phyloP scores from a whole-genome alignment of 2,888 invertebrate species.

The Xestia c-nigrum region DNA sequence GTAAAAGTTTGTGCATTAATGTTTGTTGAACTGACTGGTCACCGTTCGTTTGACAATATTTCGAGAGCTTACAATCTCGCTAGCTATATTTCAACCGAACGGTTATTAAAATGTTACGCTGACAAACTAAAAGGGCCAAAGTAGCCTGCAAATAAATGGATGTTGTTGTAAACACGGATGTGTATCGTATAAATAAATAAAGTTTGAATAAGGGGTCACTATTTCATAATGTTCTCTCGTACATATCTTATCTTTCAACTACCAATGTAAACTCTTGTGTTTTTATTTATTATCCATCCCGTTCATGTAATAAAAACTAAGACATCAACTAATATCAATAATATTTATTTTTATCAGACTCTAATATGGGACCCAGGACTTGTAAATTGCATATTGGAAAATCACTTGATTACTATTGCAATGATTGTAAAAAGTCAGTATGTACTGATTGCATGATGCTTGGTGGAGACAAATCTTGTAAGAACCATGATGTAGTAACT shows the following conservation, averaged over 20 bases:
- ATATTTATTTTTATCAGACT: conserved; percentile 66
- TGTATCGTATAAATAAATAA: neutral
- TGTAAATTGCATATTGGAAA: conserved; percentile 82
- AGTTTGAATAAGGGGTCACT: neutral
- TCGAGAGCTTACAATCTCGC: too few species aligned
- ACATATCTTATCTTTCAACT: neutral
- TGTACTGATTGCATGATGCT: conserved; percentile 87
- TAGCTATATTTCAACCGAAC: too few species aligned
- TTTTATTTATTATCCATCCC: neutral
- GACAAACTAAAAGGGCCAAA: too few species aligned
- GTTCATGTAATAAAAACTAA: neutral
- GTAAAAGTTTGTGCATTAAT: too few species aligned
- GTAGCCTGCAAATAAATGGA: too few species aligned
- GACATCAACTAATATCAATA: neutral
- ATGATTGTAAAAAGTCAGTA: conserved; percentile 80
- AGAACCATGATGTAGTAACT: conserved; percentile 83
- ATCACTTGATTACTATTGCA: conserved; percentile 83
- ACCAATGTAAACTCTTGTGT: neutral
- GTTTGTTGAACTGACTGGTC: too few species aligned
- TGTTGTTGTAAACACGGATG: neutral
- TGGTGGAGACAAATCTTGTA: conserved; percentile 85
- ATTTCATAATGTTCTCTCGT: neutral
- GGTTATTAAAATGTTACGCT: too few species aligned
- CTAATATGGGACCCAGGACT: conserved; percentile 62
- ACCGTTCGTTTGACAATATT: too few species aligned